These are phyloP conservation scores for Pseudopipra pipra DNA, from an alignment of 2,113 vertebrate genomes.

Conservation along the genomic window DNA sequence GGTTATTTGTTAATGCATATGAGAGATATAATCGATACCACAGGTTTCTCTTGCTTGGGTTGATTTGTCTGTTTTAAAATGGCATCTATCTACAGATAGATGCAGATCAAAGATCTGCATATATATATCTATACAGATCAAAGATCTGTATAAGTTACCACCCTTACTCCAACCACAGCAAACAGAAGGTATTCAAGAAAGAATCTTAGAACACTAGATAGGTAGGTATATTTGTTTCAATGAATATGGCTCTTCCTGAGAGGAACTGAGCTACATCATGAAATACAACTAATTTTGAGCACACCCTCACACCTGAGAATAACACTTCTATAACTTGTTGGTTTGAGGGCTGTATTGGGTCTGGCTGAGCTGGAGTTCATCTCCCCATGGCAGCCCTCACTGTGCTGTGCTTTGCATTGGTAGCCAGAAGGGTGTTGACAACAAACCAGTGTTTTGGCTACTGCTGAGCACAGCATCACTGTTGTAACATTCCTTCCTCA, in stretches of 20 bases:
- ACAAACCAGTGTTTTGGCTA: no score
- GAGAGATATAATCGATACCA: rapidly evolving
- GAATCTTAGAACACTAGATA: not conserved
- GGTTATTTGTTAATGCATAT: not conserved
- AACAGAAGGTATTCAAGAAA: not conserved
- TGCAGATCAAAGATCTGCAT: not conserved
- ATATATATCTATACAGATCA: not conserved
- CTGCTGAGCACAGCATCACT: no score
- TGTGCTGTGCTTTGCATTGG: no score
- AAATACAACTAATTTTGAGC: not conserved
- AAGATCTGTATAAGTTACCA: not conserved
- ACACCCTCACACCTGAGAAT: not conserved
- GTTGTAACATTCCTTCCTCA: no score
- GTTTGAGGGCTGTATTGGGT: not conserved
- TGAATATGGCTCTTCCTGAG: not conserved
- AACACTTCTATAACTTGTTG: not conserved
- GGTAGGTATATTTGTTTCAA: not conserved
- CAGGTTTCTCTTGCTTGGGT: not conserved
- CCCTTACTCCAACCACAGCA: not conserved
- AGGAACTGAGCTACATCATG: not conserved
- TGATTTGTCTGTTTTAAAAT: not conserved
- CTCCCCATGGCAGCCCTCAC: no score
- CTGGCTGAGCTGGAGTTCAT: no score
- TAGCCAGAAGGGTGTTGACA: no score
- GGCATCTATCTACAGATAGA: not conserved